Conservation (phyloP, 2,797 vertebrate species). For the Otolemur crassicaudatus region DNA sequence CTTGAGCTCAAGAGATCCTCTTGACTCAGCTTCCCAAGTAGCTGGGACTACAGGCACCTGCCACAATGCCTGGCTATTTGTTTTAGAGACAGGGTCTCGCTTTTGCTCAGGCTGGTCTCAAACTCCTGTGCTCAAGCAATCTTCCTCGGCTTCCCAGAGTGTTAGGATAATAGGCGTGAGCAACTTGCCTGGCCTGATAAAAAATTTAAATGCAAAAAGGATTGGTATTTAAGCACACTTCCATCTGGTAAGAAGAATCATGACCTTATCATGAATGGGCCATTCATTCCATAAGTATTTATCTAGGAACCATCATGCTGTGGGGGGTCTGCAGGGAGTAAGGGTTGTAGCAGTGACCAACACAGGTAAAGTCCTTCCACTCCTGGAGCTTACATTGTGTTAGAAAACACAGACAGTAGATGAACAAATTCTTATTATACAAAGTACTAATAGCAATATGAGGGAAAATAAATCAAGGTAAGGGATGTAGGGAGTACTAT, state of each 20-base stretch:
- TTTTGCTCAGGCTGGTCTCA: too few species aligned
- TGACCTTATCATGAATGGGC: background rate
- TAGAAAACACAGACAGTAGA: background rate
- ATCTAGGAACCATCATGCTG: background rate
- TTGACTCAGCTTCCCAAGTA: too few species aligned
- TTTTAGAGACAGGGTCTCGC: too few species aligned
- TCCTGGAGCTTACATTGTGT: background rate
- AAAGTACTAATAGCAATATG: background rate
- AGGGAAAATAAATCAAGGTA: background rate
- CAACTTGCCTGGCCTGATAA: too few species aligned
- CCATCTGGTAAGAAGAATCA: background rate
- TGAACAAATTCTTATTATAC: background rate
- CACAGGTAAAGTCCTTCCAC: background rate
- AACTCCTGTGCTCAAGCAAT: too few species aligned
- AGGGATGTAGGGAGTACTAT: background rate
- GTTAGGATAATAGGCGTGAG: too few species aligned
- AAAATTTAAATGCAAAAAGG: background rate
- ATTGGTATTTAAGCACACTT: background rate
- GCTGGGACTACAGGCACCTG: too few species aligned
- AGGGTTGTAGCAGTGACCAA: background rate
- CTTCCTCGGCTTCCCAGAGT: too few species aligned
- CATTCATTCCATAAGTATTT: background rate
- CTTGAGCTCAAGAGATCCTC: too few species aligned
- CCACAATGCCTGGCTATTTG: too few species aligned
- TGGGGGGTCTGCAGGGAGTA: background rate